Evolutionary conservation across 2,888 invertebrate genomes (phyloP), one percentile per base, ranked within the genome.

Genomic region (Hirtodrosophila alboralis): DNA sequence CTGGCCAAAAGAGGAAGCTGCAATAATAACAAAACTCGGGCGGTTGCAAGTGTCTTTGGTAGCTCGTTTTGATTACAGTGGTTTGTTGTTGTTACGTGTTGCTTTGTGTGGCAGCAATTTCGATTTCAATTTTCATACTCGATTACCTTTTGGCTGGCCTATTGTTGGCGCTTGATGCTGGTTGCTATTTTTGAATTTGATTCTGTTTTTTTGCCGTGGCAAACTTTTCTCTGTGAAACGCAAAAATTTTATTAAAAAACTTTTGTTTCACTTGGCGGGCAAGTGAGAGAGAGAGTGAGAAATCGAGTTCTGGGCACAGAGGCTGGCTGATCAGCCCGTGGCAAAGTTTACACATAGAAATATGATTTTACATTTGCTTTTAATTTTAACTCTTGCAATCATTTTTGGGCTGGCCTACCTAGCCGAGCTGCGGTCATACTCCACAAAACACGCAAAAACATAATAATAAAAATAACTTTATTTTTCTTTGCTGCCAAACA

Each of bases 331-430:
- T 43, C 57, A 58, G 52, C 56, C 61, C 56, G 58, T 48, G 68
- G 65, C 66, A 74, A 83, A 83, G 86, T 79, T 81, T 81, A 79
- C 80, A 83, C 84, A 83, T 85, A 85, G 81, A 83, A 83, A 83
- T 83, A 83, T 85, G 86, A 83, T 83, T 83, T 83, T 83, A 78
- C 81, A 85, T 83, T 83, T 83, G 86, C 84, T 83, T 83, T 83
- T 83, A 83, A 83, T 83, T 81, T 85, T 83, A 83, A 83, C 81
- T 83, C 81, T 83, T 81, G 84, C 85, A 85, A 85, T 80, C 79
- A 84, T 68, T 81, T 72, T 60, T 60, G 49, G 60, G 36, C 49
- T 54, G 54, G 69, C 73, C 73, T 70, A 70, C 69, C 72, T 70
- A 56, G 56, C 6, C 41, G 38, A 44, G 54, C 26, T 57, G 70